These are phyloP conservation scores for Plecotus auritus DNA, from an alignment of 2,113 vertebrate genomes.

Conservation along the genomic window DNA sequence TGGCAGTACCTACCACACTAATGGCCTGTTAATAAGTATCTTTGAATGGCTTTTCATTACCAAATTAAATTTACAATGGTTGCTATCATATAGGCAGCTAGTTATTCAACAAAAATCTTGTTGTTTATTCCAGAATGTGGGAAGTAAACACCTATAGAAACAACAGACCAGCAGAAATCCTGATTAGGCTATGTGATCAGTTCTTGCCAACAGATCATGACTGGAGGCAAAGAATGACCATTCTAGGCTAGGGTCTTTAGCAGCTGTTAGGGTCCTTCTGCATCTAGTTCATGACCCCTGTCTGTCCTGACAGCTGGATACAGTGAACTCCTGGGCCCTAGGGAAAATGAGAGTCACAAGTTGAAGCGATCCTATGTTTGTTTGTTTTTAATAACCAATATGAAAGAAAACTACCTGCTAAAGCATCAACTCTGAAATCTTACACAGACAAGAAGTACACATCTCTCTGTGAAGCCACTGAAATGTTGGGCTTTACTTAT, in stretches of 20 bases:
- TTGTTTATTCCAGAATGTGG: neutral
- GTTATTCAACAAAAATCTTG: neutral
- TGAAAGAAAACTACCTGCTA: neutral
- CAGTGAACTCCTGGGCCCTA: neutral
- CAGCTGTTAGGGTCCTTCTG: neutral
- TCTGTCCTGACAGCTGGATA: neutral
- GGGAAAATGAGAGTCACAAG: neutral
- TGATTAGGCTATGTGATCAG: neutral
- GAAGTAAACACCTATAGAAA: neutral
- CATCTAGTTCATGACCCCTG: neutral
- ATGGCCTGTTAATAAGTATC: neutral
- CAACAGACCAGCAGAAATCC: neutral
- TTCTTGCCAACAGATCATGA: neutral
- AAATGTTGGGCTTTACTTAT: neutral
- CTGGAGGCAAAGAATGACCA: rapidly evolving
- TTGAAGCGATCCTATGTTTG: neutral
- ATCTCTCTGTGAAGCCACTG: neutral
- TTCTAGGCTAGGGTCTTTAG: neutral
- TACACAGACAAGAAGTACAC: neutral
- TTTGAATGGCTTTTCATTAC: neutral
- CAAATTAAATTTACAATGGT: neutral
- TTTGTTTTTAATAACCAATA: no score
- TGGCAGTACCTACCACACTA: neutral
- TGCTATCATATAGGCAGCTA: neutral
- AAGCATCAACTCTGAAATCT: neutral